Base-by-base conservation (phyloP, 2,113 vertebrate species). In the Ciconia maguari region DNA sequence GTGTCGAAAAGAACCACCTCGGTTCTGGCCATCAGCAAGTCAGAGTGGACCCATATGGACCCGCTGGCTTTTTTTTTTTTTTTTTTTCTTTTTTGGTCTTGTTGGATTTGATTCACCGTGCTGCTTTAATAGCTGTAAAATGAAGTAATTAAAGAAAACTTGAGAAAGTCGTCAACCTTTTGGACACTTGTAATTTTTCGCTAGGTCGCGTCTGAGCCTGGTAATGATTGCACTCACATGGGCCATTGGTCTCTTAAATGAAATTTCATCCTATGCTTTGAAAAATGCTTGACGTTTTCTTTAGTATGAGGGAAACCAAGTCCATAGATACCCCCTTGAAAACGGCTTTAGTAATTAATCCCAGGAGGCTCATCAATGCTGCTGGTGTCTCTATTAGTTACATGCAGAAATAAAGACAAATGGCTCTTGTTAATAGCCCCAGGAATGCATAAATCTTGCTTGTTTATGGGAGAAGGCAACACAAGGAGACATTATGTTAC, bases 281-380 rank as follows among this genome's bases (percentile, higher is more conserved):
- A 97, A 96, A 98, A 97, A 93, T 55, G 38, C 87, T 72, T 89
- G 60, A 80, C 0, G 6, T 80, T 96, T 83, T 70, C 83, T 95
- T 94, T 71, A 60, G 38, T 13, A 34, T 16, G 89, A 94, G 78
- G 89, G 83, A 90, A 93, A 58, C 62, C 16, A 42, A 89, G 87
- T 29, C 91, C 51, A 11, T 52, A 86, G 94, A 90, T 41, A 62
- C 51, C 83, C 89, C 94, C 91, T 81, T 25, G 75, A 74, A 94
- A 97, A 96, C 3, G 48, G 93, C 85, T 86, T 94, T 95, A 71
- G 87, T 97, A 95, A 97, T 98, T 97, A 98, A 97, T 97, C 97
- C 96, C 95, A 85, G 0, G 26, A 96, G 97, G 70, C 94, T 91
- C 61, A 38, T 96, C 87, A 87, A 41, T 91, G 70, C 38, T 86